phyloP scores from a whole-genome alignment of 2,113 vertebrate genomes.

The Bombycilla garrulus region DNA sequence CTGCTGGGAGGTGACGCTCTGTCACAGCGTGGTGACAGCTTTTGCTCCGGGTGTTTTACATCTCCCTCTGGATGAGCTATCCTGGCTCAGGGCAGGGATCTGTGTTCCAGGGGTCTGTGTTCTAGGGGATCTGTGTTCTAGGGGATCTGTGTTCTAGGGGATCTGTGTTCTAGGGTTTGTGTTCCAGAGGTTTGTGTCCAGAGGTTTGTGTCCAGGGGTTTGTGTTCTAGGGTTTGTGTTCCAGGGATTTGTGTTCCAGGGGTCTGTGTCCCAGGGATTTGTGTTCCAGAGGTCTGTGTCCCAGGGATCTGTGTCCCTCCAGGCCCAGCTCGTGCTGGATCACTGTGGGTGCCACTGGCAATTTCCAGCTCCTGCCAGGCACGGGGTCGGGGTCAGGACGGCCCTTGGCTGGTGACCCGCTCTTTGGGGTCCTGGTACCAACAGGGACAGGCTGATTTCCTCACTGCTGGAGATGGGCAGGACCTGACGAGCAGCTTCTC shows the following conservation, averaged over 20 bases:
- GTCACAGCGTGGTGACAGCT: accelerated
- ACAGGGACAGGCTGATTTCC: neutral
- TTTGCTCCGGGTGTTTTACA: accelerated
- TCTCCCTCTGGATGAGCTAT: neutral
- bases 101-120: neutral
- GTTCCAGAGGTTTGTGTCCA: too few species aligned
- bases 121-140: too few species aligned
- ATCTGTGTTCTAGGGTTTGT: too few species aligned
- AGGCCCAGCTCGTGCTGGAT: accelerated
- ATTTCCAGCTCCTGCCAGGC: neutral
- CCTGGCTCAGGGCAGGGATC: neutral
- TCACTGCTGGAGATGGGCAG: neutral
- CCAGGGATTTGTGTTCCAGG: too few species aligned
- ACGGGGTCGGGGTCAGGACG: accelerated
- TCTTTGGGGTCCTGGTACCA: neutral
- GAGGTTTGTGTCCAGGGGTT: too few species aligned
- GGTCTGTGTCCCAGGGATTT: too few species aligned
- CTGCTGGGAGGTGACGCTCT: accelerated
- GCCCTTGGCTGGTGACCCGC: neutral
- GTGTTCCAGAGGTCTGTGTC: too few species aligned
- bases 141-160: too few species aligned
- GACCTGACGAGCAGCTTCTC: neutral
- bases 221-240: too few species aligned
- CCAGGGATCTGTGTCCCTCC: neutral
- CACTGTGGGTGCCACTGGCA: accelerated